These are phyloP conservation scores for Lasius platythorax DNA, from an alignment of 2,888 invertebrate species.

Conservation along the genomic window DNA sequence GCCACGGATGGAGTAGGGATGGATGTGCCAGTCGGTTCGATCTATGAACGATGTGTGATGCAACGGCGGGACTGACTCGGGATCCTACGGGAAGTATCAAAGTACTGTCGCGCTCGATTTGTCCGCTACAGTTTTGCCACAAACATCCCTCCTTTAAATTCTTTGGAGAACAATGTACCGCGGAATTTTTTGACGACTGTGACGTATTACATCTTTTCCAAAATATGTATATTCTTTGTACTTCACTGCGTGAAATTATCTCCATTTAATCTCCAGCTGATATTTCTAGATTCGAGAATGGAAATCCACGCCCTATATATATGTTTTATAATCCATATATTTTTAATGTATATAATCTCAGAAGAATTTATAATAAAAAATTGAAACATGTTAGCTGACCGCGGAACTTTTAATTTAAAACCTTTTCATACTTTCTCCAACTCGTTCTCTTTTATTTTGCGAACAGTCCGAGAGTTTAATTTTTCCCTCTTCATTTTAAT, in stretches of 20 bases:
- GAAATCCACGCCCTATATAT: neutral
- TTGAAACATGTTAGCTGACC: neutral
- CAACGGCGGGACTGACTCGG: constrained; percentile 63
- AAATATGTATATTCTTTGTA: neutral
- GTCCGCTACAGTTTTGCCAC: neutral
- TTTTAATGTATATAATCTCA: neutral
- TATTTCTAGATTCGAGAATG: neutral
- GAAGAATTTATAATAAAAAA: constrained; percentile 1
- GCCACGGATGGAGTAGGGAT: constrained; percentile 60
- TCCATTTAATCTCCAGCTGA: neutral
- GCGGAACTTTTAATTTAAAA: constrained; percentile 35
- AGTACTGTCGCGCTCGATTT: constrained; percentile 12
- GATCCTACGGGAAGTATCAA: constrained; percentile 70
- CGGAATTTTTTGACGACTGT: neutral
- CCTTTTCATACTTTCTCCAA: neutral
- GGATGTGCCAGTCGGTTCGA: constrained; percentile 67
- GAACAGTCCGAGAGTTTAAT: constrained; percentile 10
- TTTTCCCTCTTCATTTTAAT: neutral
- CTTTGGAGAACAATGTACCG: neutral
- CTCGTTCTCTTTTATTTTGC: constrained; percentile 16
- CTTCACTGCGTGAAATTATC: neutral
- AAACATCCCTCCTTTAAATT: neutral
- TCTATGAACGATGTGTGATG: constrained; percentile 71
- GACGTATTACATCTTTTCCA: neutral
- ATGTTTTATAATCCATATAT: neutral